Evolutionary conservation across 2,797 vertebrate species (phyloP).

Genomic region (Apodemus agrarius): DNA sequence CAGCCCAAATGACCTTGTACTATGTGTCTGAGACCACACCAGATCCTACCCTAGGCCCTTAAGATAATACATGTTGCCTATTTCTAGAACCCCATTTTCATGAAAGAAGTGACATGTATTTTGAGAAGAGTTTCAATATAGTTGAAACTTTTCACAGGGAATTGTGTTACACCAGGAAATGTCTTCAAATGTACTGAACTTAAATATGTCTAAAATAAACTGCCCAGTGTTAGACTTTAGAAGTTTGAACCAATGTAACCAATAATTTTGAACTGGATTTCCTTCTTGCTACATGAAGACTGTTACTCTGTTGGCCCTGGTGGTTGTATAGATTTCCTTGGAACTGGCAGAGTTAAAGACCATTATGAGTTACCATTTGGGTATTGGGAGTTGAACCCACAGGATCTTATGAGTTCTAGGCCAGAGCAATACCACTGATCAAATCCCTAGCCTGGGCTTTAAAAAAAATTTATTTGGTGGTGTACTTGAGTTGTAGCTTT

Average conservation of each 20-base stretch:
- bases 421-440: neutral
- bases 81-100: neutral
- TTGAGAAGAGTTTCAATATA: neutral
- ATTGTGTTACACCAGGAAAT: neutral
- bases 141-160: neutral
- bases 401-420: neutral
- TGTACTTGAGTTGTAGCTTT: neutral
- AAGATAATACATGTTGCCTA: neutral
- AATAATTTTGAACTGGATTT: neutral
- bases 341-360: neutral
- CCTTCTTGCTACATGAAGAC: neutral
- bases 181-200: neutral
- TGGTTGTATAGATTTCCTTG: neutral
- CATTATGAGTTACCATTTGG: neutral
- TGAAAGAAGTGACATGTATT: neutral
- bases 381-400: neutral
- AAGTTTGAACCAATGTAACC: neutral
- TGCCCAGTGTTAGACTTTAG: neutral
- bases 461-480: neutral
- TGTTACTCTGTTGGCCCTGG: neutral
- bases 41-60: neutral
- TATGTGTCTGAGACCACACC: neutral
- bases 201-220: neutral
- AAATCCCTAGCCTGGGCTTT: neutral
- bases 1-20: neutral